Conservation (phyloP, 2,888 invertebrate species). For the Polia nebulosa region DNA sequence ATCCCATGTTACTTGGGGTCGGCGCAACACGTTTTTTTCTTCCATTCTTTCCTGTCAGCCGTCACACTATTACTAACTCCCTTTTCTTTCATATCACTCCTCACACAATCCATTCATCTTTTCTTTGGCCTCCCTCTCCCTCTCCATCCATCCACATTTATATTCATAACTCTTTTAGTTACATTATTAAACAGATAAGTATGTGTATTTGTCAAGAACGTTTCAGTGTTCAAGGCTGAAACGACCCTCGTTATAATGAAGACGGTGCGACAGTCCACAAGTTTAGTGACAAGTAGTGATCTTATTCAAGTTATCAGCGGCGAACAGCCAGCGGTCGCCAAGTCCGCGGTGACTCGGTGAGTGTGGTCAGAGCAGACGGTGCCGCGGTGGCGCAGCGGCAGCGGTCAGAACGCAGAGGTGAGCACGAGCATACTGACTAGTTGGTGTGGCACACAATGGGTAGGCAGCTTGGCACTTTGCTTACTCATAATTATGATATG, state of each 20-base stretch:
- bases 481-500: no score
- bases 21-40: no score
- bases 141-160: no score
- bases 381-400: background rate
- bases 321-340: conserved; percentile 2
- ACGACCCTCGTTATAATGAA: background rate
- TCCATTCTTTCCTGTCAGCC: no score
- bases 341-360: background rate
- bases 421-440: no score
- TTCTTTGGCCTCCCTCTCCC: no score
- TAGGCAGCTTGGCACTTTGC: background rate
- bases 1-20: no score
- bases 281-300: conserved; percentile 7
- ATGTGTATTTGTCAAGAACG: background rate
- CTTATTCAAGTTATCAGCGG: conserved; percentile 11
- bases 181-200: no score
- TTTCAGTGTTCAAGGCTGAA: conserved; percentile 3
- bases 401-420: background rate
- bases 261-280: background rate
- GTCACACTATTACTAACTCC: no score
- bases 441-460: background rate
- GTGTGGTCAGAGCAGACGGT: background rate
- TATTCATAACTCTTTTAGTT: no score
- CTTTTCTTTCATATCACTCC: no score
- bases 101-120: no score